A percentile compares a stretch with the other conserved stretches of the same genome.
Evolutionary conservation across 2,113 vertebrate species (phyloP).

Genomic region (Acrocephalus arundinaceus): DNA sequence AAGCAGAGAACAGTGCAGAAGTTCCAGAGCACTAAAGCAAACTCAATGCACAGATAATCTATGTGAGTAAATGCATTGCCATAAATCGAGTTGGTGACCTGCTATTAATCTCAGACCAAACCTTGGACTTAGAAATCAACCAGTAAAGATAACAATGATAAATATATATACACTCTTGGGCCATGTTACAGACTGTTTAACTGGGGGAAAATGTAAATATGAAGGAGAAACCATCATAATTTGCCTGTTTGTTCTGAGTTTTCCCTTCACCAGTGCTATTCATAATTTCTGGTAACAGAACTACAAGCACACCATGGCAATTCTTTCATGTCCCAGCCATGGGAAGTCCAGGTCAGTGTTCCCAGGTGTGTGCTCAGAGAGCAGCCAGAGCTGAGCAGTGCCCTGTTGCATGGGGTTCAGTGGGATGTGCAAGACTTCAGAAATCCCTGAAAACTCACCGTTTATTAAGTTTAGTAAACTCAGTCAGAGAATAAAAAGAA

Average conservation of each 20-base stretch:
- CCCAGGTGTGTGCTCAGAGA: neutral
- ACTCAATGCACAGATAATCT: neutral
- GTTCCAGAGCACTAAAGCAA: neutral
- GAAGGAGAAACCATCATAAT: neutral
- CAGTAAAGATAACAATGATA: neutral
- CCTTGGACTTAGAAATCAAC: neutral
- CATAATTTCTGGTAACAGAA: neutral
- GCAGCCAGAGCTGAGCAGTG: neutral
- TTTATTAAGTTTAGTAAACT: neutral
- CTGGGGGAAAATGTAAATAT: neutral
- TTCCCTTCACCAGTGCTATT: neutral
- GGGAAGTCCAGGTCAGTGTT: accelerated
- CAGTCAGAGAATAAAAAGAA: neutral
- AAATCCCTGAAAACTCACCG: neutral
- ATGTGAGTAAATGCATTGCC: neutral
- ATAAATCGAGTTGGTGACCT: neutral
- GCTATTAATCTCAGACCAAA: neutral
- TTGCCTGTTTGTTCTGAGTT: neutral
- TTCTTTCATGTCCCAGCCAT: accelerated
- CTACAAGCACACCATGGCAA: neutral
- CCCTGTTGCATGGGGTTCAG: neutral
- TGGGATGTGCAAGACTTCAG: neutral
- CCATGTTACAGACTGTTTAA: neutral
- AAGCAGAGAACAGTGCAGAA: neutral
- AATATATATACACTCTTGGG: neutral